Conservation (phyloP, 1,140 invertebrate genomes). For the Drosophila sproati region DNA sequence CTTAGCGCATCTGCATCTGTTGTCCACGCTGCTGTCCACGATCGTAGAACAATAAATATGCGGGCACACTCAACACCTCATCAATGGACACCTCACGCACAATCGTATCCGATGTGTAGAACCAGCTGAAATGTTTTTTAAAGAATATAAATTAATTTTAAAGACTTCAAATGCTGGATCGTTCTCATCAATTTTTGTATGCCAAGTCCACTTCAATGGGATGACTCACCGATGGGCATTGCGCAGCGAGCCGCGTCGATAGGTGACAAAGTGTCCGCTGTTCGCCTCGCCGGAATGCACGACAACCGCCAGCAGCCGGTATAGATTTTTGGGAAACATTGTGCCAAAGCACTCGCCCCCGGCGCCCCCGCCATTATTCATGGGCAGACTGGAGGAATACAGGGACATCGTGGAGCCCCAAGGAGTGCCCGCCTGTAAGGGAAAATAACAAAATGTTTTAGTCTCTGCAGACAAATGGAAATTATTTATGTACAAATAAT, state of each 20-base stretch:
- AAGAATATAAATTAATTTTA: background rate
- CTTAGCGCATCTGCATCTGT: constrained; percentile 54
- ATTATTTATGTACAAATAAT: no score
- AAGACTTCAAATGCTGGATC: no score
- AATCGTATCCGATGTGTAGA: constrained; percentile 89
- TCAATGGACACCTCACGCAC: constrained; percentile 88
- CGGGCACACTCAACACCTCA: constrained; percentile 88
- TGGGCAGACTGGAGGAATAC: constrained; percentile 78
- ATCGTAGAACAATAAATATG: constrained; percentile 89
- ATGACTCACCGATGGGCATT: constrained; percentile 85
- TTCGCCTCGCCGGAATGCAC: constrained; percentile 94
- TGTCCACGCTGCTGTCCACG: constrained; percentile 80
- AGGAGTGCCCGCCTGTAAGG: constrained; percentile 74
- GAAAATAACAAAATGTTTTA: background rate
- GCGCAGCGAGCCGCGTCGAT: constrained; percentile 89
- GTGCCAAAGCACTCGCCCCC: constrained; percentile 74
- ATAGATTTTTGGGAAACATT: constrained; percentile 86
- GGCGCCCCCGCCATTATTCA: constrained; percentile 66
- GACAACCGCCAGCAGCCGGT: constrained; percentile 93
- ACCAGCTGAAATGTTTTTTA: constrained; percentile 85
- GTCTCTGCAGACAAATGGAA: no score
- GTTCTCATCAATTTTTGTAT: background rate
- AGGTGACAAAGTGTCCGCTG: constrained; percentile 96
- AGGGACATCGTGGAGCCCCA: constrained; percentile 83
- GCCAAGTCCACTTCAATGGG: no score